Evolutionary conservation across 2,113 vertebrate genomes (phyloP).

Genomic region (Gobio gobio): DNA sequence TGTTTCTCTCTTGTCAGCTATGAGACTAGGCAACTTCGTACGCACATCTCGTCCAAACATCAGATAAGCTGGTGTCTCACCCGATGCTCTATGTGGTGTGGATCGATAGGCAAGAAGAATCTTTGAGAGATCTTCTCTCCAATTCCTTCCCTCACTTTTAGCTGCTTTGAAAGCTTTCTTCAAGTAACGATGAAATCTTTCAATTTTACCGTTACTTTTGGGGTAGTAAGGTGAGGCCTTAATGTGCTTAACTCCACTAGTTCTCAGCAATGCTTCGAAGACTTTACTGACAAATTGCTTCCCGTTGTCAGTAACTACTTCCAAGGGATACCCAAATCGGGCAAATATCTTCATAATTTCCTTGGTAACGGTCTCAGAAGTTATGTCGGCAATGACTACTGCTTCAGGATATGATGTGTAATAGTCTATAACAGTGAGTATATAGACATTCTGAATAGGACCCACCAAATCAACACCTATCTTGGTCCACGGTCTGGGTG

Average conservation of each 20-base stretch:
- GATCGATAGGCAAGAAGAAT: neutral
- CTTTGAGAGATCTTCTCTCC: neutral
- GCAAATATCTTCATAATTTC: neutral
- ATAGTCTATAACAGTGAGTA: constrained; percentile 44
- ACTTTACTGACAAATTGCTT: too few species aligned
- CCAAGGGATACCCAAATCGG: neutral
- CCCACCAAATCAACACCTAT: constrained; percentile 49
- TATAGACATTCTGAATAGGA: constrained; percentile 26
- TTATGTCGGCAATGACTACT: constrained; percentile 27
- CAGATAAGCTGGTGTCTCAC: neutral
- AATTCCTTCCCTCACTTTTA: neutral
- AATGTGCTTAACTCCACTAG: too few species aligned
- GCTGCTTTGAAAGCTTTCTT: constrained; percentile 2
- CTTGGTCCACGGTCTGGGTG: constrained; percentile 44
- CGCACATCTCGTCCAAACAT: neutral
- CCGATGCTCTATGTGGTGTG: neutral
- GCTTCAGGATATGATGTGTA: constrained; percentile 48
- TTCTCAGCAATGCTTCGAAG: too few species aligned
- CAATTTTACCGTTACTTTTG: too few species aligned
- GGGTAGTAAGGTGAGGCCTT: neutral
- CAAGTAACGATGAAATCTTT: neutral
- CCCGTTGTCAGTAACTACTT: neutral
- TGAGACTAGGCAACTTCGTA: too few species aligned
- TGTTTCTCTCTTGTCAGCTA: neutral
- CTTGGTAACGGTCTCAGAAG: neutral